Base-by-base conservation (phyloP, 2,113 vertebrate genomes). In the Psilopsiagon aurifrons region DNA sequence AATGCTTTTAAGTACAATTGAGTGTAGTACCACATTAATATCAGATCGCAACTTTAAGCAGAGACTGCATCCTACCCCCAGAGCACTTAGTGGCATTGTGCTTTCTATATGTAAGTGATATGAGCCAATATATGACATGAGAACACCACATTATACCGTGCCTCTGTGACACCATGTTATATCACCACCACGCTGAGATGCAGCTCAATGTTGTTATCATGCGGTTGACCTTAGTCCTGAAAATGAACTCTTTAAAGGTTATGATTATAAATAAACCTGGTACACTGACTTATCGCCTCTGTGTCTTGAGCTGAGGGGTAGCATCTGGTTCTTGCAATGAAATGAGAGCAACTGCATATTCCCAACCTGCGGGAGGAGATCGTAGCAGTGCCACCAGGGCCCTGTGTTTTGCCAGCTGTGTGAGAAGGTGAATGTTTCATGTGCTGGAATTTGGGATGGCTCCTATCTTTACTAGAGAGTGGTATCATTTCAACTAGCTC, bases 161-260 rank as follows among this genome's bases (percentile, higher is more conserved):
- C 15, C 27, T 37, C 25, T 37, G 18, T 41, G 33, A 51, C 52
- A 60, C 52, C 12, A 3, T 27, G 16, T 29, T 49, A 31, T 27
- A 71, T 64, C 62, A 33, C 28, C 16, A 17, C 29, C 9, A 29
- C 43, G 6, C 15, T 1, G 62, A 88, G 86, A 29, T 46, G 35
- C 64, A 79, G 51, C 39, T 39, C 41, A 24, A 10, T 4, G 1
- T 35, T 47, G 39, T 75, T 92, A 91, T 92, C 82, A 3, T 4
- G 1, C 27, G 93, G 54, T 74, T 66, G 39, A 63, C 46, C 22
- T 90, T n/a, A 43, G 35, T 25, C 41, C 74, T 73, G 83, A 91
- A 91, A 94, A 95, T 66, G 87, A 92, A 54, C 29, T 27, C 31
- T 89, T 29, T 74, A 87, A 92, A 96, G 74, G 86, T 67, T 86